Evolutionary conservation across 2,113 vertebrate genomes (phyloP), one percentile per base, ranked within the genome.

Genomic region (Panthera uncia): DNA sequence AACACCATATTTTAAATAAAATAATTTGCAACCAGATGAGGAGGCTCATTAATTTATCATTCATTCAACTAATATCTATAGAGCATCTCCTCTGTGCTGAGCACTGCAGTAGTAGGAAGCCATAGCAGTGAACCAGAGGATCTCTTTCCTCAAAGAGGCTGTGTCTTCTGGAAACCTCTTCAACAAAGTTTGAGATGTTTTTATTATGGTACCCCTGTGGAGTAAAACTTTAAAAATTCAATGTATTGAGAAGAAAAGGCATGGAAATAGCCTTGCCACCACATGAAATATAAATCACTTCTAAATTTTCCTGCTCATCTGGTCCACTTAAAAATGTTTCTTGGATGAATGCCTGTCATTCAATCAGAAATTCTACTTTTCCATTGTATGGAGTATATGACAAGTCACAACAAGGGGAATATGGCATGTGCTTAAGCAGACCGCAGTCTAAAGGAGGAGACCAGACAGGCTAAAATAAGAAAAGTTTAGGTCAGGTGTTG

Each of bases 1-100:
- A 98, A 91, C 90, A 98, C 83, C 86, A 71, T 97, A 96, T 97
- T 96, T 97, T 91, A 95, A 97, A 88, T 89, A 87, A 96, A 97
- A 94, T 94, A 95, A 86, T 96, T 94, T 96, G 76, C 81, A 83
- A 63, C 66, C 57, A 91, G 48, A 85, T 82, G 36, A 86, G 84
- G 78, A 94, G 96, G 80, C 85, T 96, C 69, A 78, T 91, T 96
- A 95, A 93, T 91, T 93, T 65, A 55, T 89, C 10, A 9, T 68
- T 95, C 29, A 45, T 66, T 93, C 9, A 4, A 78, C 65, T 80
- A 48, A 21, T 88, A 65, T 69, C 65, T 89, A 27, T 68, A 0
- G 0, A 92, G 63, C 21, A 41, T 45, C 74, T 48, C 52, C 38
- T 89, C 50, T 48, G 57, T 94, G 89, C 48, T 79, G 65, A 89